phyloP scores from a whole-genome alignment of 2,797 vertebrate species.

The Sebastes oblongus region DNA sequence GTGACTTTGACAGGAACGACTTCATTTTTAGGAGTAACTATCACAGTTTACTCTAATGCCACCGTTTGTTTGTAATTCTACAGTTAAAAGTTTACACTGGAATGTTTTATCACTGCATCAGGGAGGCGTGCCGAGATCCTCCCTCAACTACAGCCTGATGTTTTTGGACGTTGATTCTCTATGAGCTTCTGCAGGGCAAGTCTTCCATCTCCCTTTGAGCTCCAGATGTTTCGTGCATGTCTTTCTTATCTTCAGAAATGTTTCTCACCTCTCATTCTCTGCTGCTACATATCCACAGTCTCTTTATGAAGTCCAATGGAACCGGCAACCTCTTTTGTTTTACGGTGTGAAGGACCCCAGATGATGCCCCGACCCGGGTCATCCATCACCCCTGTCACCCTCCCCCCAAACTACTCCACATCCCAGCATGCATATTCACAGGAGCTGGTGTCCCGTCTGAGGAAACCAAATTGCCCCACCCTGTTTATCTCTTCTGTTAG shows the following conservation, averaged over 20 bases:
- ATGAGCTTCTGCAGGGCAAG: not conserved
- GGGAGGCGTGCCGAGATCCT: fast-evolving
- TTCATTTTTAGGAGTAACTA: not conserved
- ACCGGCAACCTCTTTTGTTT: slow-evolving; percentile 75
- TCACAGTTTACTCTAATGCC: not conserved
- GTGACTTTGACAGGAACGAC: slow-evolving; percentile 56
- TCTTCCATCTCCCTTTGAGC: not conserved
- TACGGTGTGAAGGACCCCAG: slow-evolving; percentile 65
- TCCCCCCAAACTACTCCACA: slow-evolving; percentile 16
- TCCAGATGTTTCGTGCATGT: not conserved
- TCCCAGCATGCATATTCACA: slow-evolving; percentile 77
- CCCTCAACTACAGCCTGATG: no score
- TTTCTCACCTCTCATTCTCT: slow-evolving; percentile 20
- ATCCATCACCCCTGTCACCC: slow-evolving; percentile 78
- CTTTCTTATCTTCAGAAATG: not conserved
- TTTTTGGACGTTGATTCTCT: not conserved
- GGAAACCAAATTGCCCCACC: slow-evolving; percentile 65
- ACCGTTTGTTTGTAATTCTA: not conserved
- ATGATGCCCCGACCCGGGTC: slow-evolving; percentile 73
- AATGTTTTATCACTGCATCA: not conserved
- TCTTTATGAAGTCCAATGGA: slow-evolving; percentile 70
- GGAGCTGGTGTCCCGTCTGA: slow-evolving; percentile 71
- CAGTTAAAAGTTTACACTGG: not conserved
- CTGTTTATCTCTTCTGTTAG: slow-evolving; percentile 62
- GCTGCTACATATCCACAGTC: slow-evolving; percentile 44